Conservation (phyloP, 1,140 invertebrate genomes). For the Ditylenchus dipsaci region DNA sequence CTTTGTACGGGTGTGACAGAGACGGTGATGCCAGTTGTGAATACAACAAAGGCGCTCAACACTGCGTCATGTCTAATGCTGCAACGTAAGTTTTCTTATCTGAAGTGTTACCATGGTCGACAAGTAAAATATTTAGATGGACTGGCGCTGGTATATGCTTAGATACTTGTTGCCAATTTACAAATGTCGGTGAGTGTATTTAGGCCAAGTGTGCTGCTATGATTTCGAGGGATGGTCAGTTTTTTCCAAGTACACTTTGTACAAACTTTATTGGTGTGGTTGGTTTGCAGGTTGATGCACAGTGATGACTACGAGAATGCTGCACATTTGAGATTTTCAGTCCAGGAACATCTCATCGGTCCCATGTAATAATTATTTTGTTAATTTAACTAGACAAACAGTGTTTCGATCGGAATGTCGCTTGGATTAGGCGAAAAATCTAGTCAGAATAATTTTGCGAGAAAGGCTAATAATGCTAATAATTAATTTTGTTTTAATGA, state of each 20-base stretch:
- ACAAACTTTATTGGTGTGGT: too few relatives aligned
- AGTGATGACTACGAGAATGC: conserved; percentile 74
- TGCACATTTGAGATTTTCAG: conserved; percentile 36
- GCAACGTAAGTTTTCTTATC: conserved; percentile 70
- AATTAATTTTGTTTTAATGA: too few relatives aligned
- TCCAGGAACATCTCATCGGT: conserved; percentile 35
- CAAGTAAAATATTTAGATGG: conserved; percentile 1
- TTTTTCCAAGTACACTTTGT: too few relatives aligned
- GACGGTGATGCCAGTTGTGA: conserved; percentile 82
- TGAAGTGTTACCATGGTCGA: neutral
- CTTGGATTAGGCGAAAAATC: too few relatives aligned
- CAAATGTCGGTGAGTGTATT: too few relatives aligned
- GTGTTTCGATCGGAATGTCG: too few relatives aligned
- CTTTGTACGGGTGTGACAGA: conserved; percentile 83
- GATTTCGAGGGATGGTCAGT: conserved; percentile 73
- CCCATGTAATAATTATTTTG: conserved; percentile 62
- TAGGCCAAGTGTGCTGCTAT: conserved; percentile 91
- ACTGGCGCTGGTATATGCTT: conserved; percentile 8
- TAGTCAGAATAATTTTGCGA: too few relatives aligned
- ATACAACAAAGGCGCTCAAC: conserved; percentile 78
- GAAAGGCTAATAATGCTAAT: too few relatives aligned
- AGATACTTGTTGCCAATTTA: neutral
- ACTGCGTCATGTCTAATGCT: conserved; percentile 83
- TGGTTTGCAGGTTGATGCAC: conserved; percentile 68
- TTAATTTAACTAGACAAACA: conserved; percentile 52